phyloP scores from a whole-genome alignment of 2,888 invertebrate species.

The Adela reaumurella region DNA sequence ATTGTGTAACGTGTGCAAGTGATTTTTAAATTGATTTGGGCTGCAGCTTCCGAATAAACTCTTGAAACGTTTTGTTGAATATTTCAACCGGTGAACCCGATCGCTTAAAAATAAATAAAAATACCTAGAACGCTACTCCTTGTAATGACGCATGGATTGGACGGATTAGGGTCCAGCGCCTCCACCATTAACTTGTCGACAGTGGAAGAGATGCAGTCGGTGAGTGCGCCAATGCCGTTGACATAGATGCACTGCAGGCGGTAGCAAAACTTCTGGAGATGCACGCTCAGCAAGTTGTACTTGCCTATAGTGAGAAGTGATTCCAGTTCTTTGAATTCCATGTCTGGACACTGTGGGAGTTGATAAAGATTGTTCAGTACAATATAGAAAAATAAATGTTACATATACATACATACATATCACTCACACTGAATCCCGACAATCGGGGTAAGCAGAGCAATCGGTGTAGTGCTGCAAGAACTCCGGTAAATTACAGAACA shows the following conservation, averaged over 20 bases:
- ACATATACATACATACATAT: too few relatives aligned
- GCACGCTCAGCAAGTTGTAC: slow-evolving; percentile 53
- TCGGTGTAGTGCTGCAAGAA: too few relatives aligned
- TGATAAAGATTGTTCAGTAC: slow-evolving; percentile 4
- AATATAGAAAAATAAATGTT: too few relatives aligned
- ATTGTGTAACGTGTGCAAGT: too few relatives aligned
- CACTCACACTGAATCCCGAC: too few relatives aligned
- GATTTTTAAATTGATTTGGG: too few relatives aligned
- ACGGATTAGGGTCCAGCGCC: slow-evolving; percentile 38
- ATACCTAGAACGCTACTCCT: slow-evolving; percentile 69
- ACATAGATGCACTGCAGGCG: slow-evolving; percentile 56
- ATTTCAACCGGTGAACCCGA: too few relatives aligned
- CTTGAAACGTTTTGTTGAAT: too few relatives aligned
- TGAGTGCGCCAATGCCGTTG: slow-evolving; percentile 63
- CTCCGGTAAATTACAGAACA: too few relatives aligned
- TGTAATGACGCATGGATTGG: slow-evolving; percentile 49
- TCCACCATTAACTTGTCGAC: slow-evolving; percentile 60
- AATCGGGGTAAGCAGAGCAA: too few relatives aligned
- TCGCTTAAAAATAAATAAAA: too few relatives aligned
- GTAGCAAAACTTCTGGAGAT: slow-evolving; percentile 58
- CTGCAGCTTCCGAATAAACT: too few relatives aligned
- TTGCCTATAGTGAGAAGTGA: slow-evolving; percentile 60
- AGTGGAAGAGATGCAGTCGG: slow-evolving; percentile 58
- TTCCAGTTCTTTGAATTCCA: slow-evolving; percentile 67
- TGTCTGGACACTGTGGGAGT: slow-evolving; percentile 65